phyloP scores from a whole-genome alignment of 1,140 invertebrate genomes.

The Drosophila pseudoananassae region DNA sequence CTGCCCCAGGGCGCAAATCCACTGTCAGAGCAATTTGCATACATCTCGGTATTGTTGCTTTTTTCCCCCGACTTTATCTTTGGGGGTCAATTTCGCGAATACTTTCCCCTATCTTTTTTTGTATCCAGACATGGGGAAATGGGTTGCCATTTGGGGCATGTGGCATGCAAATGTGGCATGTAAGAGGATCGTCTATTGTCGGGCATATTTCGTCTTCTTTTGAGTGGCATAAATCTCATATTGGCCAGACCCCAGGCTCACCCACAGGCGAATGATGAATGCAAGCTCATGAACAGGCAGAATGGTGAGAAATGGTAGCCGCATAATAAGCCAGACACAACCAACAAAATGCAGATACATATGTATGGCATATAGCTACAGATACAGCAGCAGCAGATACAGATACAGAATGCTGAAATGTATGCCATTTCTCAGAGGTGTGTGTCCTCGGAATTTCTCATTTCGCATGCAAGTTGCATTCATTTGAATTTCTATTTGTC shows the following conservation, averaged over 20 bases:
- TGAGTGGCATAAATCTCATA: conserved; percentile 68
- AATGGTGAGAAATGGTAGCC: conserved; percentile 22
- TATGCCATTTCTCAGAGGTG: conserved; percentile 15
- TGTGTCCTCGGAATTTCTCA: conserved; percentile 28
- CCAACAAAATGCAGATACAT: conserved; percentile 35
- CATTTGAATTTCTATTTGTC: conserved; percentile 51
- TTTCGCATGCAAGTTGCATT: conserved; percentile 65
- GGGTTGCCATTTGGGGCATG: conserved; percentile 29
- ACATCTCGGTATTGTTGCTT: conserved; percentile 34
- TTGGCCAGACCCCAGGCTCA: conserved; percentile 21
- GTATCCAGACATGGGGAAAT: background rate
- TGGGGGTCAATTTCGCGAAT: conserved; percentile 50
- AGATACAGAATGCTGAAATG: conserved; percentile 13
- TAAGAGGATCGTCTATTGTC: conserved; percentile 44
- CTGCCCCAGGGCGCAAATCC: conserved; percentile 37
- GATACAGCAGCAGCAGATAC: conserved; percentile 19
- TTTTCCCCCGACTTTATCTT: conserved; percentile 35
- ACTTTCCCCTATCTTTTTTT: background rate
- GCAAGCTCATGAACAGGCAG: conserved; percentile 41
- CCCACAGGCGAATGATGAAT: conserved; percentile 42
- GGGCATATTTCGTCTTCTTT: conserved; percentile 45
- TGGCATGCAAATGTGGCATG: conserved; percentile 49
- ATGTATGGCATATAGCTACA: background rate
- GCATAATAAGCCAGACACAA: conserved; percentile 51
- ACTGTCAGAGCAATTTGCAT: conserved; percentile 72